Conservation (phyloP, 1,140 invertebrate species). For the Halictus rubicundus region DNA sequence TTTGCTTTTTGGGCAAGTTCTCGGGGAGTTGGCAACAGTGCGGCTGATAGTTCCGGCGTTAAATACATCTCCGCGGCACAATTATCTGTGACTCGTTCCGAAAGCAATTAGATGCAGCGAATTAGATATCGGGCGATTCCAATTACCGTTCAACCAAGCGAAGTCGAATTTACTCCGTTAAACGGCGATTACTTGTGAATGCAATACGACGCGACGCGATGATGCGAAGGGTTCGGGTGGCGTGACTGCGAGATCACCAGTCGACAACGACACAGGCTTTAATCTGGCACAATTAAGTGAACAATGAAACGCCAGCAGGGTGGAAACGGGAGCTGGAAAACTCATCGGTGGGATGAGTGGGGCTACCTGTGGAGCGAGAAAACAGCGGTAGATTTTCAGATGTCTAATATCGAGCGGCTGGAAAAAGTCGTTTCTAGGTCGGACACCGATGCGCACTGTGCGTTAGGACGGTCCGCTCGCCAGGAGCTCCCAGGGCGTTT, state of each 20-base stretch:
- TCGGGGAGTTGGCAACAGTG: too few relatives aligned
- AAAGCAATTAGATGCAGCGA: neutral
- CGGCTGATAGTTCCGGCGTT: too few relatives aligned
- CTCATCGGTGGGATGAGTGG: neutral
- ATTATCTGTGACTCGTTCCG: neutral
- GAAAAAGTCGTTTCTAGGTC: slow-evolving; percentile 2
- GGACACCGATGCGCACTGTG: too few relatives aligned
- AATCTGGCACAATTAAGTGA: neutral
- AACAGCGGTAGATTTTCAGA: neutral
- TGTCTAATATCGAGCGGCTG: neutral
- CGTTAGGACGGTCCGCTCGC: too few relatives aligned
- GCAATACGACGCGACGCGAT: neutral
- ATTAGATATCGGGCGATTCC: neutral
- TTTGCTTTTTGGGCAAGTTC: too few relatives aligned
- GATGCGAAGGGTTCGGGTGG: neutral
- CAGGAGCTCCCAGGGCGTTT: too few relatives aligned
- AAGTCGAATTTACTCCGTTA: neutral
- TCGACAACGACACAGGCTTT: neutral
- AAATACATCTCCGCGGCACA: neutral
- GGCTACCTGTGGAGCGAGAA: slow-evolving; percentile 10
- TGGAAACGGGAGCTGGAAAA: neutral
- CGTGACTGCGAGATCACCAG: neutral
- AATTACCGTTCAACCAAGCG: neutral
- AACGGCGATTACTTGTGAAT: neutral
- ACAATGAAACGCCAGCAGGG: neutral